Conservation (phyloP, 1,140 invertebrate species). For the Cotesia typhae region DNA sequence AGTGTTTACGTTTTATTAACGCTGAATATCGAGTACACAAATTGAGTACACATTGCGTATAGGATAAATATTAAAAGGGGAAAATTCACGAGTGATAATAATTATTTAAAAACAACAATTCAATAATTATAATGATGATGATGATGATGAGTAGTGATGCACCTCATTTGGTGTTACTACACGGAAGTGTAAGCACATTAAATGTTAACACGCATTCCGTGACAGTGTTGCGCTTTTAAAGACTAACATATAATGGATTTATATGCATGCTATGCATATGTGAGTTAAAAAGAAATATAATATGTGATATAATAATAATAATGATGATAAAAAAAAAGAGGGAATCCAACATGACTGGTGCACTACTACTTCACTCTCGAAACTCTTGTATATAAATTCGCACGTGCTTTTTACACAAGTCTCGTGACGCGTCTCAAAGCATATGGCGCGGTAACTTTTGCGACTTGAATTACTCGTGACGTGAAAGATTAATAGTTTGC, state of each 20-base stretch:
- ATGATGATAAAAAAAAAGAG: background rate
- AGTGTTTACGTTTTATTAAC: background rate
- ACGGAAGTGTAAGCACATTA: conserved; percentile 22
- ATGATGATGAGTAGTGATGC: conserved; percentile 18
- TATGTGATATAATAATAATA: background rate
- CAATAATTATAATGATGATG: conserved; percentile 13
- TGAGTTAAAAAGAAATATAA: background rate
- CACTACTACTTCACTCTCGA: background rate
- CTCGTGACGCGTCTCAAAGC: background rate
- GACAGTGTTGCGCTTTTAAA: conserved; percentile 1
- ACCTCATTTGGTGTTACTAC: conserved; percentile 15
- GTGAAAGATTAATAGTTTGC: conserved; percentile 7
- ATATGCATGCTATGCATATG: background rate
- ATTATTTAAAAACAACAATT: too few species aligned
- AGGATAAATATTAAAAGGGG: background rate
- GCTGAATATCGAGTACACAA: conserved; percentile 1
- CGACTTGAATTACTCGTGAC: conserved; percentile 2
- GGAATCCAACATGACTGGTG: background rate
- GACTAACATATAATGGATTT: background rate
- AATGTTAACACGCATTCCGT: conserved; percentile 24
- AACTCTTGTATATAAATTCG: conserved; percentile 23
- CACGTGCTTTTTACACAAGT: conserved; percentile 36
- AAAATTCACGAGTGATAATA: background rate
- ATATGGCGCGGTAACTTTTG: conserved; percentile 21
- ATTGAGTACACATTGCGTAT: background rate